Conservation (phyloP, 2,888 invertebrate genomes). For the Sclerodermus sp. region DNA sequence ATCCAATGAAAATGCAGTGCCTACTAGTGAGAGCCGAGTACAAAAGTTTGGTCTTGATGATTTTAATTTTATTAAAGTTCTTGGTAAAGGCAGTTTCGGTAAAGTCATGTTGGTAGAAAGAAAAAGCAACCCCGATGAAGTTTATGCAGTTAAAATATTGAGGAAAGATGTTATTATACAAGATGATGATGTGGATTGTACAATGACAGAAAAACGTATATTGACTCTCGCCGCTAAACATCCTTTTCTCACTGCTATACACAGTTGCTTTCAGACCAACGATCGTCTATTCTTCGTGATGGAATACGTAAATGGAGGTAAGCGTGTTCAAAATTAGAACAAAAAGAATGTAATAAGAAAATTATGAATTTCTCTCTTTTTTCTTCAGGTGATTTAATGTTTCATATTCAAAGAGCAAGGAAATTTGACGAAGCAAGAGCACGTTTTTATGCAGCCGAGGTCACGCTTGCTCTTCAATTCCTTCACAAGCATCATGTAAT, state of each 20-base stretch:
- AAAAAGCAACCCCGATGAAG: constrained; percentile 84
- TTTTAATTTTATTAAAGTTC: constrained; percentile 96
- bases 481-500: constrained; percentile 96
- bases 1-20: constrained; percentile 23
- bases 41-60: constrained; percentile 77
- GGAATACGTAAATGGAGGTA: constrained; percentile 97
- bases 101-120: constrained; percentile 98
- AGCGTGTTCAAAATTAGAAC: background rate
- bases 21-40: constrained; percentile 32
- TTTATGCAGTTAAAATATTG: constrained; percentile 84
- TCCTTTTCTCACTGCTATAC: constrained; percentile 95
- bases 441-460: constrained; percentile 97
- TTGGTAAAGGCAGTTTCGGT: constrained; percentile 98
- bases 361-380: too few relatives aligned
- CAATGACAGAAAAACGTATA: constrained; percentile 97
- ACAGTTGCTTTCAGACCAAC: constrained; percentile 96
- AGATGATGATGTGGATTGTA: constrained; percentile 99
- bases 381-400: constrained; percentile 95
- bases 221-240: constrained; percentile 95
- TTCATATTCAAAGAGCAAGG: constrained; percentile 97
- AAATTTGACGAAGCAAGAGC: constrained; percentile 97
- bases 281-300: constrained; percentile 98
- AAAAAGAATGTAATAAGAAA: background rate
- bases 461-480: constrained; percentile 95
- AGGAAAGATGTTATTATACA: constrained; percentile 98